Evolutionary conservation across 2,888 invertebrate genomes (phyloP).

Genomic region (Rhopalosiphum nymphaeae): DNA sequence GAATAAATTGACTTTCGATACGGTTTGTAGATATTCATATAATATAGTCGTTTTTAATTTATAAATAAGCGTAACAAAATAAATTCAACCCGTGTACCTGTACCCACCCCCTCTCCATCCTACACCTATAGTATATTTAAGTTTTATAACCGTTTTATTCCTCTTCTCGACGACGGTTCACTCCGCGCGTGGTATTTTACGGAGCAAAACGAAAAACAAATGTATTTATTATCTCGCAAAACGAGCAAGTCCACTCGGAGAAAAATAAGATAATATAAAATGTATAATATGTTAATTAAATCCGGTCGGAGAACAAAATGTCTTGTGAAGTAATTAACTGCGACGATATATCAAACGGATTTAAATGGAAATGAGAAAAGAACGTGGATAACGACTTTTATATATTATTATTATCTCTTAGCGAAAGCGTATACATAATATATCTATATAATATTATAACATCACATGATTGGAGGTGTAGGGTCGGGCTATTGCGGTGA

Average conservation of each 20-base stretch:
- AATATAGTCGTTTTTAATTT: neutral
- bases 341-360: slow-evolving; percentile 19
- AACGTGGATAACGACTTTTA: slow-evolving; percentile 50
- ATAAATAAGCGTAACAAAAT: neutral
- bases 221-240: neutral
- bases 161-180: neutral
- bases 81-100: neutral
- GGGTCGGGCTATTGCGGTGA: neutral
- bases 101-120: neutral
- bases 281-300: slow-evolving; percentile 38
- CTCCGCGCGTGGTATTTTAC: neutral
- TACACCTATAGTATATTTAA: neutral
- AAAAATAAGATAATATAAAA: neutral
- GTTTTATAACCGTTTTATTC: neutral
- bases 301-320: slow-evolving; percentile 26
- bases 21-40: neutral
- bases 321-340: slow-evolving; percentile 16
- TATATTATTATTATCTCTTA: slow-evolving; percentile 11
- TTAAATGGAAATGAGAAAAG: slow-evolving; percentile 42
- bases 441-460: slow-evolving; percentile 10
- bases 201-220: neutral
- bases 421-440: neutral
- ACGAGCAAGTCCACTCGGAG: neutral
- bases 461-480: neutral
- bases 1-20: neutral